phyloP scores from a whole-genome alignment of 2,113 vertebrate genomes.

The Pangasianodon gigas region DNA sequence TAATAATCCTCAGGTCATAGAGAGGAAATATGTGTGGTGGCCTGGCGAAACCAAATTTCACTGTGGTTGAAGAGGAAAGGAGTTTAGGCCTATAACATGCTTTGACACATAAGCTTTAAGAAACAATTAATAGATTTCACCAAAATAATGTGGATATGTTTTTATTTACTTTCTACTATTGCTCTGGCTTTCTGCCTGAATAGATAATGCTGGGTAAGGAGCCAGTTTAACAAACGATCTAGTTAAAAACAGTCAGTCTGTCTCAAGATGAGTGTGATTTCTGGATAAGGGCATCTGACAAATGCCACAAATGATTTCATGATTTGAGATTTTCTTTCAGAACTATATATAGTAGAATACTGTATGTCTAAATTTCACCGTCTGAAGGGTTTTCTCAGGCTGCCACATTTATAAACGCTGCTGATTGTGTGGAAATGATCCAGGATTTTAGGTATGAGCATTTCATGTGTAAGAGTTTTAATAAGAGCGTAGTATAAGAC shows the following conservation, averaged over 20 bases:
- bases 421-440: neutral
- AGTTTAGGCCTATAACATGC: neutral
- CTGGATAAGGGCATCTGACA: too few species aligned
- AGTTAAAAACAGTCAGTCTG: neutral
- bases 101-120: neutral
- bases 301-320: too few species aligned
- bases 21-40: neutral
- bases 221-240: neutral
- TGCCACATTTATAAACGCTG: neutral
- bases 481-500: neutral
- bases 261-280: neutral
- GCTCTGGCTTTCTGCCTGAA: neutral
- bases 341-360: neutral
- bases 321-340: too few species aligned
- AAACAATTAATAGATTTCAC: neutral
- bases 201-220: neutral
- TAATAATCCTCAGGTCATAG: neutral
- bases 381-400: neutral
- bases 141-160: neutral
- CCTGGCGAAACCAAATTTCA: neutral
- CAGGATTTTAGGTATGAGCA: neutral
- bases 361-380: neutral
- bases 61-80: neutral
- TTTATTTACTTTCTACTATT: neutral
- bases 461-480: neutral